These are phyloP conservation scores for Gandaritis pyraliata DNA, from an alignment of 2,888 invertebrate genomes.

Conservation along the genomic window DNA sequence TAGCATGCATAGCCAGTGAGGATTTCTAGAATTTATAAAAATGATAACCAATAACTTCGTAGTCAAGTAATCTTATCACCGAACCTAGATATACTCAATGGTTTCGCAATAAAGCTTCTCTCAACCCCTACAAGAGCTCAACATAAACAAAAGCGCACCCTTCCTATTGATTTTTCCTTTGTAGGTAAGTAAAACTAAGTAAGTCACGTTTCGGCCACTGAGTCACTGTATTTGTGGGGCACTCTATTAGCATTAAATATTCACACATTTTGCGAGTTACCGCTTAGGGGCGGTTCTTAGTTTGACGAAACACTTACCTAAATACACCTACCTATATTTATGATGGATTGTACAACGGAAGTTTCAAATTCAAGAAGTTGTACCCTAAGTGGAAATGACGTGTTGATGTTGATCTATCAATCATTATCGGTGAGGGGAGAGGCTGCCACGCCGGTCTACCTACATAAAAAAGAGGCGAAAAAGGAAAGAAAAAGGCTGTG, in stretches of 20 bases:
- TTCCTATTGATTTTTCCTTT: conserved; percentile 18
- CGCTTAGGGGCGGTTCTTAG: conserved; percentile 21
- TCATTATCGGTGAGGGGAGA: conserved; percentile 1
- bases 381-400: not conserved
- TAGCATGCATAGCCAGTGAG: too few species aligned
- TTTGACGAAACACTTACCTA: conserved; percentile 14
- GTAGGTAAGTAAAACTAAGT: conserved; percentile 1
- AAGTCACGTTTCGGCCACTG: conserved; percentile 29
- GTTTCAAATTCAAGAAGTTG: not conserved
- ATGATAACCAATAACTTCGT: too few species aligned
- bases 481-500: too few species aligned
- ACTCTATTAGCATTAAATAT: conserved; percentile 31
- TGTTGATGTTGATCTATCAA: conserved; percentile 1
- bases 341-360: not conserved
- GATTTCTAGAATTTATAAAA: too few species aligned
- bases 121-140: not conserved
- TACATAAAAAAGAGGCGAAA: too few species aligned
- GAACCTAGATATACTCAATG: too few species aligned
- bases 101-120: too few species aligned
- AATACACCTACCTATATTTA: not conserved
- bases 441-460: too few species aligned
- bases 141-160: conserved; percentile 17
- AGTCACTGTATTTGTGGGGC: conserved; percentile 34
- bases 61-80: too few species aligned
- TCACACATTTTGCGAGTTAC: conserved; percentile 34